Evolutionary conservation across 2,113 vertebrate species (phyloP).

Genomic region (Rhabdornis inornatus): DNA sequence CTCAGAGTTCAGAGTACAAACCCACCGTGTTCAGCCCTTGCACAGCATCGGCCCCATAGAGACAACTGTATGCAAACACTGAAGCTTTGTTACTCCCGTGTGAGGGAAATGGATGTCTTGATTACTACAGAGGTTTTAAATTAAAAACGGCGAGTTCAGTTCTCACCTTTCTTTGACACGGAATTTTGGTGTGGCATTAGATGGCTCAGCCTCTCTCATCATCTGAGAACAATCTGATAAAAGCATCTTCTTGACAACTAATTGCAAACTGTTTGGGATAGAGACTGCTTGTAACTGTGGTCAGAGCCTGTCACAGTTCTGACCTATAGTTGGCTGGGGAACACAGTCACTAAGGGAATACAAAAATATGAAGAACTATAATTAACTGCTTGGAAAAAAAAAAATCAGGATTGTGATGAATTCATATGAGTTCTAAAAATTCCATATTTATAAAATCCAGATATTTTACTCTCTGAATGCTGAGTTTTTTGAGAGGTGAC

Average conservation of each 20-base stretch:
- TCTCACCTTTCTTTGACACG: background rate
- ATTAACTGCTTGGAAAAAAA: background rate
- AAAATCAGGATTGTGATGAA: background rate
- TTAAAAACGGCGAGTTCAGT: background rate
- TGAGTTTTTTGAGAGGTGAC: background rate
- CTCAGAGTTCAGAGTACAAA: background rate
- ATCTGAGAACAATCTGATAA: background rate
- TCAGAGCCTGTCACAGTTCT: background rate
- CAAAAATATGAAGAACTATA: background rate
- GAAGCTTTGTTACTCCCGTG: background rate
- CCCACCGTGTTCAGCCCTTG: background rate
- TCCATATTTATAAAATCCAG: background rate
- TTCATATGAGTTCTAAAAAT: background rate
- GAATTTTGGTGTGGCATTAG: background rate
- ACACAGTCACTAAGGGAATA: background rate
- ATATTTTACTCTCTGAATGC: background rate
- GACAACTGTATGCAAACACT: too few relatives aligned
- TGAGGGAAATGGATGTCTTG: background rate
- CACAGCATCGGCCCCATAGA: background rate
- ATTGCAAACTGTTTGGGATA: background rate
- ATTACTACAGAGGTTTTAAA: background rate
- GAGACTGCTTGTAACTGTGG: background rate
- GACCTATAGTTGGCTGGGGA: background rate
- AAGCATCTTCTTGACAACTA: background rate
- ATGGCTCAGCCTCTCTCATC: background rate